Conservation (phyloP, 2,888 invertebrate species). For the Rhopalosiphum nymphaeae region DNA sequence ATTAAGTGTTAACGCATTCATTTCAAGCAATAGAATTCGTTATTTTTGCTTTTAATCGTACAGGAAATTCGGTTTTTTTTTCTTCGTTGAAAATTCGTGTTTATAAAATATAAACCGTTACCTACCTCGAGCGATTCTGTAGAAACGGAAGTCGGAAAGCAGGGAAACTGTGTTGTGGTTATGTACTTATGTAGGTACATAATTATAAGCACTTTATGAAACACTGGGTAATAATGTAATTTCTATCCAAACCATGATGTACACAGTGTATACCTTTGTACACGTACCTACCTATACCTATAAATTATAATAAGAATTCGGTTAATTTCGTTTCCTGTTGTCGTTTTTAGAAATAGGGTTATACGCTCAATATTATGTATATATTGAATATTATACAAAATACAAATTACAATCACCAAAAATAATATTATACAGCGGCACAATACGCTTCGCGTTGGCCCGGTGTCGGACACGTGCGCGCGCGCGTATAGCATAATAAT, state of each 20-base stretch:
- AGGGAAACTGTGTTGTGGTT: background rate
- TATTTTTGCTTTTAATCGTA: background rate
- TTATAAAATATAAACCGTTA: background rate
- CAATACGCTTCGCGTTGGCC: conserved; percentile 54
- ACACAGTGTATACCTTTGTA: background rate
- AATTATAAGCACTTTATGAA: background rate
- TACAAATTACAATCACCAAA: conserved; percentile 19
- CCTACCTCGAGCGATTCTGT: background rate
- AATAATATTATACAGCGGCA: background rate
- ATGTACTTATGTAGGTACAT: background rate
- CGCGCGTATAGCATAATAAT: background rate
- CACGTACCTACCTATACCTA: background rate
- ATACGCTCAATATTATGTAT: background rate
- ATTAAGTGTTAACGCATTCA: background rate
- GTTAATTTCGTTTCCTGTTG: conserved; percentile 28
- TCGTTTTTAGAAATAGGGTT: conserved; percentile 29
- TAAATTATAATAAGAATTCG: background rate
- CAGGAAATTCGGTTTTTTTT: background rate
- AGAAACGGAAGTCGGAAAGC: background rate
- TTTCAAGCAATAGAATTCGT: background rate
- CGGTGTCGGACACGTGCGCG: conserved; percentile 61
- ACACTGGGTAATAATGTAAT: background rate
- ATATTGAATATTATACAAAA: background rate
- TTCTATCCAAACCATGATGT: background rate
- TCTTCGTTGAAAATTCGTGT: background rate